Evolutionary conservation across 2,113 vertebrate genomes (phyloP), one percentile per base, ranked within the genome.

Genomic region (Cathartes aura): DNA sequence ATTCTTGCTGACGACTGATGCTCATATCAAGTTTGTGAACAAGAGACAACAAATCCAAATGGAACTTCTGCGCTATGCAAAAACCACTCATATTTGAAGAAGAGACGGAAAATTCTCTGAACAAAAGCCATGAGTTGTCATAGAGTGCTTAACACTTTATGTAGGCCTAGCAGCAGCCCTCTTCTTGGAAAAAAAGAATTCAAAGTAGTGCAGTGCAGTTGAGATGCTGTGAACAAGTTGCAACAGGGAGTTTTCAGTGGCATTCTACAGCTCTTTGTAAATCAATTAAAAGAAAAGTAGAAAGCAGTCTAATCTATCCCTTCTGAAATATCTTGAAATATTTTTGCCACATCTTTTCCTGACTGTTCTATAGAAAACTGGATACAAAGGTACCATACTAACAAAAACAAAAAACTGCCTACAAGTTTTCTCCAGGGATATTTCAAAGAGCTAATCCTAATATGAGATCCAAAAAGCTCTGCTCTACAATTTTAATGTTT

Each of bases 301-400:
- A 78, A 94, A 95, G 63, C n/a, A 14, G 38, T 86, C 56, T 95
- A 80, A 97, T 95, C 63, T 84, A 15, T 66, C 56, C 40, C 36
- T 96, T 95, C 76, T 91, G 66, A 98, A 98, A 95, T 92, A 87
- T 27, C n/a, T 85, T 66, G 92, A 98, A 94, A 76, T 95, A 72
- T 92, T 97, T 96, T 92, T 94, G 82, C 47, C 20, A 34, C 26
- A 12, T 91, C 8, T 64, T 84, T 85, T 71, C 38, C 45, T 87
- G 68, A 38, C 58, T 58, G 64, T 73, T 94, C 66, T 89, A 32
- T 27, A 66, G 66, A 94, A 95, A 59, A 85, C 18, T 63, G 76
- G 87, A 34, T 94, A 58, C 4, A 10, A 96, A 90, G 55, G 63
- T 89, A 78, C 63, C 15, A 22, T 75, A 68, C 32, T 50, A 72